Base-by-base conservation (phyloP, 2,113 vertebrate species). In the Salvator merianae region DNA sequence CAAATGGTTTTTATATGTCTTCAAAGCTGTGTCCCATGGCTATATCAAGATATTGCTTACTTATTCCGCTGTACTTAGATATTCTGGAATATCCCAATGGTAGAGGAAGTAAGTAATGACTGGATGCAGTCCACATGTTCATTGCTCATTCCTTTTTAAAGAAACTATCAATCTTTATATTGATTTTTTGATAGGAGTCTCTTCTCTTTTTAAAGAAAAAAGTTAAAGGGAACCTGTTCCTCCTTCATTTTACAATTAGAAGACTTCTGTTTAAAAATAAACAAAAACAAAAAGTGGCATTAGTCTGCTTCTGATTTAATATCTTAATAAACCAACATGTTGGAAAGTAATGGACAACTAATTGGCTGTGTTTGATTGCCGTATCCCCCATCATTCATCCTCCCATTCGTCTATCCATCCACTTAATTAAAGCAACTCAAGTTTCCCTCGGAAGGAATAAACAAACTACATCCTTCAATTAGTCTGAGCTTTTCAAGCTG, bases 391-490 rank as follows among this genome's bases (percentile, higher is more conserved):
- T 91, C 91, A 76, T 84, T 59, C 88, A 87, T 40, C 69, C 65
- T 75, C 7, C 66, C 65, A 76, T 70, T 84, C 78, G 77, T 84
- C 81, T 88, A 88, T 84, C 40, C 85, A 88, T 84, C 55, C 70
- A 78, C 91, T 91, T 94, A 93, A 92, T 93, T 89, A 90, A 84
- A 92, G 73, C 20, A 79, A 88, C 79, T 82, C 84, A 91, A 87
- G 20, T 91, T 91, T 92, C 85, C 81, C 83, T 90, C 0, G 0
- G 86, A 93, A 93, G 79, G 82, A 88, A 92, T 89, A 92, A 91
- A 93, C 85, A 94, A 92, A 94, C 89, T 82, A 84, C 81, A 89
- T 89, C 83, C 88, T 91, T 81, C 90, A 93, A 89, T 93, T 93
- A 94, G 91, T 85, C 83, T 40, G 55, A 80, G 75, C 87, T 87